phyloP scores from a whole-genome alignment of 2,888 invertebrate genomes.

The Lochmaea capreae region DNA sequence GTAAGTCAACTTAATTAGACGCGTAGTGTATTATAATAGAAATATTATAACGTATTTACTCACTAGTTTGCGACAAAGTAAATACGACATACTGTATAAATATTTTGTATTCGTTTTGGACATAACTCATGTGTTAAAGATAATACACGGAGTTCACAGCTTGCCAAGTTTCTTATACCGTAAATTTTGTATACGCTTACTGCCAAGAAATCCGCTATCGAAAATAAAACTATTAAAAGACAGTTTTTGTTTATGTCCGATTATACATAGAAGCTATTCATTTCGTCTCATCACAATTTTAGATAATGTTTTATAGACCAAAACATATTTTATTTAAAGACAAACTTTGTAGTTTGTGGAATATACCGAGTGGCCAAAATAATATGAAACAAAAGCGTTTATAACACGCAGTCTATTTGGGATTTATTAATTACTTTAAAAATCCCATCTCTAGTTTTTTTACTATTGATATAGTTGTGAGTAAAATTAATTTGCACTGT shows the following conservation, averaged over 20 bases:
- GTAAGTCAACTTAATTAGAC: no score
- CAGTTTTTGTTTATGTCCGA: conserved; percentile 9
- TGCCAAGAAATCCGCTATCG: conserved; percentile 17
- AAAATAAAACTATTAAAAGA: conserved; percentile 22
- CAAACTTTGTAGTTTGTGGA: no score
- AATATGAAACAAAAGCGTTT: no score
- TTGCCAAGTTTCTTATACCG: conserved; percentile 21
- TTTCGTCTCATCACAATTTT: not conserved
- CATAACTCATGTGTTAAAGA: conserved; percentile 19
- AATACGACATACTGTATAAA: not conserved
- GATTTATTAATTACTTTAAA: no score
- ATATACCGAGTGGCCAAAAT: no score
- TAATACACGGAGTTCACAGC: conserved; percentile 13
- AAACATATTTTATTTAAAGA: not conserved
- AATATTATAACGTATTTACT: no score
- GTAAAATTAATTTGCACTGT: no score
- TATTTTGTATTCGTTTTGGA: conserved; percentile 19
- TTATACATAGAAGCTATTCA: not conserved
- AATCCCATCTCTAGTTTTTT: no score
- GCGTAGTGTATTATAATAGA: no score
- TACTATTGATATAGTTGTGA: no score
- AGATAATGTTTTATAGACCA: not conserved
- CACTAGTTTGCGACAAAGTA: not conserved
- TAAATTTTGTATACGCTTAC: conserved; percentile 12
- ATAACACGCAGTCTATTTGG: no score